phyloP scores from a whole-genome alignment of 2,113 vertebrate genomes.

The Coryphaenoides rupestris region DNA sequence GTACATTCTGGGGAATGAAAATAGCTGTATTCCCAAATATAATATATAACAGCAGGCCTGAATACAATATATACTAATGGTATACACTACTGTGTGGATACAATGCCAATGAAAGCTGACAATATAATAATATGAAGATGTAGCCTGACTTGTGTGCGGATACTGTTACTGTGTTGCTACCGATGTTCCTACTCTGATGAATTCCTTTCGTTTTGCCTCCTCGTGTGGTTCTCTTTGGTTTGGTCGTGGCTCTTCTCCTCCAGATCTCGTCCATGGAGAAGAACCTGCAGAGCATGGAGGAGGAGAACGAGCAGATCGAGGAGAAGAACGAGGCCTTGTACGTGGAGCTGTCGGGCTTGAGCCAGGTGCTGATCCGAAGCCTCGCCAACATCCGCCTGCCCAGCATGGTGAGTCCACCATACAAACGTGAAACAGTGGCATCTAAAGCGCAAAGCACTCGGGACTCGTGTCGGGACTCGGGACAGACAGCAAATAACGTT shows the following conservation, averaged over 20 bases:
- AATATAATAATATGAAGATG: too few species aligned
- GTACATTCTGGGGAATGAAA: too few species aligned
- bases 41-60: too few species aligned
- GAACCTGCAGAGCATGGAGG: slow-evolving; percentile 93
- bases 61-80: neutral
- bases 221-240: neutral
- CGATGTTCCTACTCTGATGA: too few species aligned
- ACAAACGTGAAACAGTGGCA: too few species aligned
- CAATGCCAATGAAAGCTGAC: too few species aligned
- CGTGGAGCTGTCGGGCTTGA: slow-evolving; percentile 93
- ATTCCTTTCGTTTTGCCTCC: neutral
- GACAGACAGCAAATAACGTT: too few species aligned
- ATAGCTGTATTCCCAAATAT: too few species aligned
- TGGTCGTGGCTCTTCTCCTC: slow-evolving; percentile 9
- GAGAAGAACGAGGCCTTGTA: slow-evolving; percentile 94
- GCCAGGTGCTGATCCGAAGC: slow-evolving; percentile 94
- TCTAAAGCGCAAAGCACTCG: too few species aligned
- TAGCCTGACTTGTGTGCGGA: too few species aligned
- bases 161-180: too few species aligned
- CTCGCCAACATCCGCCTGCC: slow-evolving; percentile 95
- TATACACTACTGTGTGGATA: neutral
- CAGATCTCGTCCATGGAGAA: slow-evolving; percentile 97
- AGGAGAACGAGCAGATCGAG: slow-evolving; percentile 96
- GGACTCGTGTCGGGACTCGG: too few species aligned
- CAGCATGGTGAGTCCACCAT: slow-evolving; percentile 79